These are phyloP conservation scores for Clarias gariepinus DNA, from an alignment of 2,113 vertebrate genomes.

Conservation along the genomic window DNA sequence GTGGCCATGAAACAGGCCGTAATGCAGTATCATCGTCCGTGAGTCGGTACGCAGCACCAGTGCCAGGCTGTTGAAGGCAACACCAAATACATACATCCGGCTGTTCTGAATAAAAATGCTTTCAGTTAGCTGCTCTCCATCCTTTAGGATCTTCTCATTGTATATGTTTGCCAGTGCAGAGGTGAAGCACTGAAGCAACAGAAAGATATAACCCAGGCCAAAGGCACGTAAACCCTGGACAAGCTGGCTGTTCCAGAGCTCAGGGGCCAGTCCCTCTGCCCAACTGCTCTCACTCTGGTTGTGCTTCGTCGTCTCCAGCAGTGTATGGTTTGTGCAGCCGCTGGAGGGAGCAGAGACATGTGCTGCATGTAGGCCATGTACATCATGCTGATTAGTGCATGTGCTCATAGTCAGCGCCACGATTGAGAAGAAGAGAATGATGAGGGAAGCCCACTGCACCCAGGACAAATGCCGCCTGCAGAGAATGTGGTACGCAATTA, in stretches of 20 bases:
- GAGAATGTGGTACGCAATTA: neutral
- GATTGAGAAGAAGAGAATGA: slow-evolving; percentile 91
- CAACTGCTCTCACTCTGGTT: slow-evolving; percentile 59
- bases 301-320: slow-evolving; percentile 65
- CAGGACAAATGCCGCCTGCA: slow-evolving; percentile 85
- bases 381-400: slow-evolving; percentile 71
- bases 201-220: slow-evolving; percentile 86
- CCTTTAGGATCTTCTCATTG: slow-evolving; percentile 98
- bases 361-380: slow-evolving; percentile 77
- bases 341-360: slow-evolving; percentile 82
- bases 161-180: slow-evolving; percentile 97
- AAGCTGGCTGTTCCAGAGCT: slow-evolving; percentile 77
- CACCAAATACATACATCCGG: slow-evolving; percentile 88
- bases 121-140: slow-evolving; percentile 83
- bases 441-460: slow-evolving; percentile 91
- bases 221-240: slow-evolving; percentile 74
- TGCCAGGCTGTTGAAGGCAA: slow-evolving; percentile 88
- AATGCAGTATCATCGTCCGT: slow-evolving; percentile 78
- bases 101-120: slow-evolving; percentile 97
- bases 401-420: slow-evolving; percentile 83
- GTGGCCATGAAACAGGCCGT: slow-evolving; percentile 93
- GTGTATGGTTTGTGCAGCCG: slow-evolving; percentile 79
- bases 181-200: slow-evolving; percentile 91
- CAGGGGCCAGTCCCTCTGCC: slow-evolving; percentile 61
- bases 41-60: slow-evolving; percentile 76